These are phyloP conservation scores for Lichenostomus cassidix DNA, from an alignment of 2,113 vertebrate genomes.

Conservation along the genomic window DNA sequence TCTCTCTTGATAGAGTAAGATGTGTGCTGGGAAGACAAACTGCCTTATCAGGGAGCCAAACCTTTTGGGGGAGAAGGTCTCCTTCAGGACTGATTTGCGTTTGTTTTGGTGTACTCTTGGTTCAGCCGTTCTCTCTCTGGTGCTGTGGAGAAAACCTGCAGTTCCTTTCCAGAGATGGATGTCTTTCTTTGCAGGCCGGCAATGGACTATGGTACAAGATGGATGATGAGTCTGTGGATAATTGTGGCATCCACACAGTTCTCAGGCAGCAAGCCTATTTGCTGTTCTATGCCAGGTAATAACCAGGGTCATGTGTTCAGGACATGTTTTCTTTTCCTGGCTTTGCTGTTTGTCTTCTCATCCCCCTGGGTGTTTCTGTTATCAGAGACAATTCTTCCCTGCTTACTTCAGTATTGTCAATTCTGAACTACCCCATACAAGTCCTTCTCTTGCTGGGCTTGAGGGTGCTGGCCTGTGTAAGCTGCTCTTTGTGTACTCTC, in stretches of 20 bases:
- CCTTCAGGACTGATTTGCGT: neutral
- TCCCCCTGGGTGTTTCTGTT: neutral
- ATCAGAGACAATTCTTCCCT: neutral
- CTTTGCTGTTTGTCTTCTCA: neutral
- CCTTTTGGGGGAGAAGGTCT: neutral
- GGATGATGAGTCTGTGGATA: neutral
- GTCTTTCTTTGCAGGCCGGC: neutral
- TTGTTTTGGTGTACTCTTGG: neutral
- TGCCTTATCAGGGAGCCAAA: neutral
- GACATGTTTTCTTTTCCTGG: neutral
- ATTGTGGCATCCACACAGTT: neutral
- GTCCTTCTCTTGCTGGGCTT: neutral
- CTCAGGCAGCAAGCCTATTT: slow-evolving; percentile 3
- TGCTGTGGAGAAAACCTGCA: neutral
- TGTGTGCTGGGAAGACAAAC: neutral
- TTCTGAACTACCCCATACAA: neutral
- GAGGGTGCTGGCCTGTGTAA: neutral
- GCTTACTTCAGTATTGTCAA: neutral
- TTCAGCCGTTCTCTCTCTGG: neutral
- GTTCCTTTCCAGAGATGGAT: neutral
- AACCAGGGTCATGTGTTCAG: neutral
- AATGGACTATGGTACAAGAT: neutral
- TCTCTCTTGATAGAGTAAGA: neutral
- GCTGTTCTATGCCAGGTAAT: slow-evolving; percentile 9
- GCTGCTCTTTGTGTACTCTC: neutral